Percentiles rank a stretch among this genome's conserved stretches.
Conservation (phyloP, 2,888 invertebrate genomes). For the Oeneis ivallda region DNA sequence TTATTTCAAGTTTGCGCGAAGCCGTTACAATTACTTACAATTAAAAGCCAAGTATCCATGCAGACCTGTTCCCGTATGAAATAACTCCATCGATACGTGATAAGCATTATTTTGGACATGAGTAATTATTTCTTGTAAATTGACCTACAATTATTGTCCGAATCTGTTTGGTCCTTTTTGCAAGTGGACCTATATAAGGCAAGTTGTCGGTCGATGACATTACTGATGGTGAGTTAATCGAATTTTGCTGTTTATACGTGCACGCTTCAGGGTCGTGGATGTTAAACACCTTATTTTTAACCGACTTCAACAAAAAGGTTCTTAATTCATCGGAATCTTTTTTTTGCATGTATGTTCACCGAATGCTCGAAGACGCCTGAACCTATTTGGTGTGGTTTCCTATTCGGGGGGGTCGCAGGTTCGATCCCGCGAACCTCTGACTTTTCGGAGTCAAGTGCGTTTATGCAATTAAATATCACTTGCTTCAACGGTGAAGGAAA, state of each 20-base stretch:
- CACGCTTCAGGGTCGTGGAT: slow-evolving; percentile 1
- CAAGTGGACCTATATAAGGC: slow-evolving; percentile 22
- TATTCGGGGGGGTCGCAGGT: no score
- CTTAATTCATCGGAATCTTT: no score
- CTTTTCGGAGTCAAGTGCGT: no score
- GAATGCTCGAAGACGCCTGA: no score
- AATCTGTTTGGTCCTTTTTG: slow-evolving; percentile 11
- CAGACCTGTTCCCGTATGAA: slow-evolving; percentile 47
- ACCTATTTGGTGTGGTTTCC: no score
- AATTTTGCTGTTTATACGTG: slow-evolving; percentile 8
- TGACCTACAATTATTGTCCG: slow-evolving; percentile 57
- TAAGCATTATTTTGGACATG: slow-evolving; percentile 57
- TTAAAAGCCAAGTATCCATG: slow-evolving; percentile 63
- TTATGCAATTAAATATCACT: no score
- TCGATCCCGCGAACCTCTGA: no score
- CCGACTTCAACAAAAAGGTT: no score
- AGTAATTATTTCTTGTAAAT: slow-evolving; percentile 68
- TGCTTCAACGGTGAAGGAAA: no score
- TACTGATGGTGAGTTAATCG: slow-evolving; percentile 14
- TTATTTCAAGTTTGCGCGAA: slow-evolving; percentile 46
- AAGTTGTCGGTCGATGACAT: slow-evolving; percentile 36
- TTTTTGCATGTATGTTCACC: no score
- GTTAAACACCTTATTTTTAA: not conserved
- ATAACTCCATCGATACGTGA: slow-evolving; percentile 56
- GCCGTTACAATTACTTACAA: slow-evolving; percentile 62